Evolutionary conservation across 2,888 invertebrate genomes (phyloP).

Genomic region (Xestobium rufovillosum): DNA sequence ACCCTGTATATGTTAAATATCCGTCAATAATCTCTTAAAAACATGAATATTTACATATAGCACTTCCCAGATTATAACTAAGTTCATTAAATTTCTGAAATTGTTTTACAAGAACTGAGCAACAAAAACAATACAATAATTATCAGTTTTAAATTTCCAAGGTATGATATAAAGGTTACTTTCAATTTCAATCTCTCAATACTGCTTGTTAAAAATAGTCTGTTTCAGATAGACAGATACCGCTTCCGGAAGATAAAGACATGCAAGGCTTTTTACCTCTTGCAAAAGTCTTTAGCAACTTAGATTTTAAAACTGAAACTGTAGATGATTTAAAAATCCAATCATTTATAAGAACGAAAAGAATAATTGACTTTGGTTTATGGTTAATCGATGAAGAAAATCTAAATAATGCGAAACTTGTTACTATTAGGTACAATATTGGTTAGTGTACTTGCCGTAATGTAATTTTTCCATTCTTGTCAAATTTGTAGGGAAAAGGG

Average conservation of each 20-base stretch:
- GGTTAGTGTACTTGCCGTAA: conserved; percentile 21
- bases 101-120: no score
- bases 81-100: no score
- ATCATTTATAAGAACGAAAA: conserved; percentile 45
- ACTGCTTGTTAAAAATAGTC: no score
- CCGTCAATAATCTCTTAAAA: no score
- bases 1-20: no score
- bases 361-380: conserved; percentile 46
- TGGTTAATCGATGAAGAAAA: conserved; percentile 43
- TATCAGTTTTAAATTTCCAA: no score
- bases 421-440: conserved; percentile 18
- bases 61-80: no score
- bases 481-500: conserved; percentile 30
- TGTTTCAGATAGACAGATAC: conserved; percentile 52
- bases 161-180: no score
- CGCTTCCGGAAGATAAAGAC: conserved; percentile 73
- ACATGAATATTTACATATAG: no score
- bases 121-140: no score
- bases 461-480: conserved; percentile 14
- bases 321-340: conserved; percentile 40
- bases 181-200: no score
- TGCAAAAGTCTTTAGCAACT: conserved; percentile 50
- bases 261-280: conserved; percentile 73
- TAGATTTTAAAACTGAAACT: conserved; percentile 46
- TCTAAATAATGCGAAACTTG: conserved; percentile 25